Conservation (phyloP, 1,140 invertebrate species). For the Aethina tumida region DNA sequence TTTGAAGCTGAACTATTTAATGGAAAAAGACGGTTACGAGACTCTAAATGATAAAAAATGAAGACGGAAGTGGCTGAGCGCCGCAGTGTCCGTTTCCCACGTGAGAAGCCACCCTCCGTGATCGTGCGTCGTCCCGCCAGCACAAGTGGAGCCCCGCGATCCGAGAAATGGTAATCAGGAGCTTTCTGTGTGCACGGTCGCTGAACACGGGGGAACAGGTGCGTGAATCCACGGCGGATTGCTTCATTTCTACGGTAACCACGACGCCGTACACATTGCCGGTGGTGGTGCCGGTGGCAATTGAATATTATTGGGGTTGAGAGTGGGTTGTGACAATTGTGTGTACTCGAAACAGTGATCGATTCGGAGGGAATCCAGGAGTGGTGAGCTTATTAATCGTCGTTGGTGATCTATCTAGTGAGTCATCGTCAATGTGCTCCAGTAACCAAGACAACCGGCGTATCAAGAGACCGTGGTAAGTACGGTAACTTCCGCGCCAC, state of each 20-base stretch:
- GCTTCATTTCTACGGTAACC: constrained; percentile 22
- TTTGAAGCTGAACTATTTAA: too few relatives aligned
- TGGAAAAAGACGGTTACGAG: too few relatives aligned
- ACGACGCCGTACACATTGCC: background rate
- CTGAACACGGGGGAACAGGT: constrained; percentile 23
- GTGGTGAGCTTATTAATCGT: background rate
- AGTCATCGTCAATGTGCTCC: constrained; percentile 19
- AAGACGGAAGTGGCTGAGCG: too few relatives aligned
- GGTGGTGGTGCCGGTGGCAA: constrained; percentile 1
- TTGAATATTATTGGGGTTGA: background rate
- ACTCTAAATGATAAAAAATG: too few relatives aligned
- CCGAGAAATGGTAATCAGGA: too few relatives aligned
- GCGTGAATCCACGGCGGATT: constrained; percentile 15
- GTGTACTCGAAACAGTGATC: background rate
- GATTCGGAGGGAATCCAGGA: background rate
- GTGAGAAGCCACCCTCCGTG: too few relatives aligned
- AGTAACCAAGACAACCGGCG: constrained; percentile 25
- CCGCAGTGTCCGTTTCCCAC: too few relatives aligned
- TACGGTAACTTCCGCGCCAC: constrained; percentile 18
- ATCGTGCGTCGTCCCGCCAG: too few relatives aligned
- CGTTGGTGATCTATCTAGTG: constrained; percentile 2
- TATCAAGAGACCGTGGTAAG: constrained; percentile 24
- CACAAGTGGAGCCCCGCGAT: too few relatives aligned
- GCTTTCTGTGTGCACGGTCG: constrained; percentile 20
- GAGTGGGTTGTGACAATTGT: background rate